Evolutionary conservation across 2,888 invertebrate genomes (phyloP), one percentile per base, ranked within the genome.

Genomic region (Drosophila merina): DNA sequence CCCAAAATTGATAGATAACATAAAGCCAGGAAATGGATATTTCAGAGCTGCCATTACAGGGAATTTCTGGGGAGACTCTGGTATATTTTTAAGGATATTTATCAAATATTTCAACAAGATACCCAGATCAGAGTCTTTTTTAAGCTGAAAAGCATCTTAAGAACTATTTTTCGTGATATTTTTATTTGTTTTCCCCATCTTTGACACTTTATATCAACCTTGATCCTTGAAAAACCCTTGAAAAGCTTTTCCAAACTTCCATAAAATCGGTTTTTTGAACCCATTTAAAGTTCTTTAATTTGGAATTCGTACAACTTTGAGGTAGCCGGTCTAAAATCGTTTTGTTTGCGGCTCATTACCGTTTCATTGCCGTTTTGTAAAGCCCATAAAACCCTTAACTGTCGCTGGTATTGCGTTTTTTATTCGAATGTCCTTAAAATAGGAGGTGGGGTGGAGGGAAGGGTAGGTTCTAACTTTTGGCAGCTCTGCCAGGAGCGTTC

Each of bases 1-100:
- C 9, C 30, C 12, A 25, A 63, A 52, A 45, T 63, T 44, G 54
- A 52, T 63, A 36, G 52, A 52, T 52, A 10, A 10, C 52, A 44
- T 36, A 52, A 64, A 51, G 52, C 44, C 44, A 45, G n/a, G 30
- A 33, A 33, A 36, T 36, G n/a, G 30, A 25, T 62, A 64, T 49
- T 62, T 31, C n/a, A n/a, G 5, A 36, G n/a, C n/a, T 0, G 36
- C n/a, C 36, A 12, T 36, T n/a, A 36, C 10, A n/a, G 5, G n/a
- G 12, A 12, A 36, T n/a, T 5, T n/a, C 6, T 12, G n/a, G n/a
- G n/a, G n/a, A 20, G 20, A 20, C 20, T 20, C 20, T 20, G 1
- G 20, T 20, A 20, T 20, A 20, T 20, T 20, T 20, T 20, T 20
- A 20, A 20, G 20, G 20, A 20, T 2, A 20, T 20, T 20, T 20